Percentiles rank a stretch among this genome's conserved stretches.
Conservation (phyloP, 2,113 vertebrate species). For the Labeo rohita region DNA sequence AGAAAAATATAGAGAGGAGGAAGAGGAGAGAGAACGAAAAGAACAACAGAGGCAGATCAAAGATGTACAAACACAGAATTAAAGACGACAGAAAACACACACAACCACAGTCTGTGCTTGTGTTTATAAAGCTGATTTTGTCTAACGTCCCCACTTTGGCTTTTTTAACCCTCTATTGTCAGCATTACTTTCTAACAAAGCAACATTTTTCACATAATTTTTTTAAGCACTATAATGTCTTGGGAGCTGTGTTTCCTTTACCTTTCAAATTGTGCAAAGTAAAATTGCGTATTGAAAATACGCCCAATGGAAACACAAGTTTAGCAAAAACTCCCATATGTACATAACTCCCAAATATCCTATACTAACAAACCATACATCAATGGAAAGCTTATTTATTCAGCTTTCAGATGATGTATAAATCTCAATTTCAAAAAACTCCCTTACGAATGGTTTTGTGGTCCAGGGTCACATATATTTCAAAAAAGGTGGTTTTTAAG, state of each 20-base stretch:
- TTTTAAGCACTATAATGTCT: background rate
- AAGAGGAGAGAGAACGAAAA: background rate
- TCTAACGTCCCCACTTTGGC: background rate
- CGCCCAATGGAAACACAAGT: too few species aligned
- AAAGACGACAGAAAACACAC: conserved; percentile 19
- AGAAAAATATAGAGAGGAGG: background rate
- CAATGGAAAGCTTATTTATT: too few species aligned
- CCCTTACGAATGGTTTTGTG: too few species aligned
- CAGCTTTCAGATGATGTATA: too few species aligned
- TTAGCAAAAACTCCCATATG: too few species aligned
- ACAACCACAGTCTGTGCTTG: background rate
- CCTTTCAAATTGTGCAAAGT: too few species aligned
- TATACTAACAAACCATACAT: too few species aligned
- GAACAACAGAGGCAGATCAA: conserved; percentile 22
- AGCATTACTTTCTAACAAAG: background rate
- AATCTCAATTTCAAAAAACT: too few species aligned
- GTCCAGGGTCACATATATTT: too few species aligned
- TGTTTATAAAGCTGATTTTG: background rate
- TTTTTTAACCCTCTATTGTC: background rate
- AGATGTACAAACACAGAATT: conserved; percentile 18
- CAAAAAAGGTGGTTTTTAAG: too few species aligned
- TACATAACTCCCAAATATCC: too few species aligned
- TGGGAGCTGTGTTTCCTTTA: background rate
- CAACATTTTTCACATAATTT: background rate
- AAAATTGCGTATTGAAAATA: too few species aligned